Base-by-base conservation (phyloP, 2,113 vertebrate species). In the Craseonycteris thonglongyai region DNA sequence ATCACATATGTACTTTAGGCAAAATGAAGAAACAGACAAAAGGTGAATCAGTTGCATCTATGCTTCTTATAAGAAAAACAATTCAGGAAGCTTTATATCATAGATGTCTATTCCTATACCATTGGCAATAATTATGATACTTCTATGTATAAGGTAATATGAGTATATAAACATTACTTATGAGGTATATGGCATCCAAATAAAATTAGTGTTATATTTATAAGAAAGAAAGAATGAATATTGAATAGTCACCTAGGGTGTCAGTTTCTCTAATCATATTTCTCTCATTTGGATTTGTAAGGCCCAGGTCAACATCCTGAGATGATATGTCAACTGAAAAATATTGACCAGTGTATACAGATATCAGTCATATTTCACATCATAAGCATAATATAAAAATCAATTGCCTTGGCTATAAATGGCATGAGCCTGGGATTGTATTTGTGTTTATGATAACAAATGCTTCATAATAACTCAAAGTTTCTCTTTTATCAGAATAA, bases 401-500 rank as follows among this genome's bases (percentile, higher is more conserved):
- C 14, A 88, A 51, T 51, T 51, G 7, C 3, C 3, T 88, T 95
- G 30, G 49, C 6, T 90, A 1, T 83, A 87, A 95, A 42, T 65
- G 42, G 5, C 5, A 92, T 7, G 81, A 68, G 5, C 13, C n/a
- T 35, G 4, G 3, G 28, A 81, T 33, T 94, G 28, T 38, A 65
- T 92, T 88, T 96, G 56, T 88, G 38, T 38, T 83, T 94, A 84
- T 72, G 61, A 84, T 7, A 78, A 19, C 51, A 96, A 94, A 82
- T 61, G 40, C 58, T 97, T 80, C 42, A 88, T 78, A 95, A 33
- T 69, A 49, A 89, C 76, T 78, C 54, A 51, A 79, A 84, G 33
- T 40, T 96, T 83, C 33, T 30, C 40, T 90, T 96, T 96, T 68
- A 90, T 80, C 38, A 88, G 85, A 51, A 88, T 72, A 84, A 94